Percentiles rank a stretch among this genome's conserved stretches.
Conservation (phyloP, 2,113 vertebrate species). For the Microcebus jonahi region DNA sequence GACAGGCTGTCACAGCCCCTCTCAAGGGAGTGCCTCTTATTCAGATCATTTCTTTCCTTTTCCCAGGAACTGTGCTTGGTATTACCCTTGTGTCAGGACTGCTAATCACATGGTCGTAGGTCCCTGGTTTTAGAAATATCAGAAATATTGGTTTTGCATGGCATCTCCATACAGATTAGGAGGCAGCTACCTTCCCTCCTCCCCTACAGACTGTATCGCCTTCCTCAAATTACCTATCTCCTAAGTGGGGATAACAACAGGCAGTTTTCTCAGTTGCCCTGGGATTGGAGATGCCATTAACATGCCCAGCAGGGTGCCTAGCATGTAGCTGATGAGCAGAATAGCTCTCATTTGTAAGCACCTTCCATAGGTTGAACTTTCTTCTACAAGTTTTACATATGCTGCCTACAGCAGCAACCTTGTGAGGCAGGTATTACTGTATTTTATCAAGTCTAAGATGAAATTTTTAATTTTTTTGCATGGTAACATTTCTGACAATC, state of each 20-base stretch:
- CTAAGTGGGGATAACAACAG: not conserved
- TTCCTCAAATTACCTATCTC: not conserved
- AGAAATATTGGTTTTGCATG: constrained; percentile 5
- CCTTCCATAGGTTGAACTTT: not conserved
- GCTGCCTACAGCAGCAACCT: not conserved
- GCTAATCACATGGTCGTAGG: not conserved
- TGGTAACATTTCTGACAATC: not conserved
- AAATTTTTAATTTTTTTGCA: not conserved
- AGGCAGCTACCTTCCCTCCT: not conserved
- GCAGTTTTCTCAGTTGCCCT: not conserved
- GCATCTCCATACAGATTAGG: not conserved
- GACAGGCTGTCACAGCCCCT: constrained; percentile 23
- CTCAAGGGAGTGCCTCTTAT: constrained; percentile 18
- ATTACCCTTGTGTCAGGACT: not conserved
- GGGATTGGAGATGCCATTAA: not conserved
- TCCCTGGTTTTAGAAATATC: constrained; percentile 25
- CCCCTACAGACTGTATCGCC: not conserved
- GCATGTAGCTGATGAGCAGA: not conserved
- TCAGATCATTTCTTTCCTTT: not conserved
- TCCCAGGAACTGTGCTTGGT: constrained; percentile 57
- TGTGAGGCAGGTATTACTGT: not conserved
- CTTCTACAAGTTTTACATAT: not conserved
- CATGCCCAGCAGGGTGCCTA: not conserved
- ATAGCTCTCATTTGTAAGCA: not conserved
- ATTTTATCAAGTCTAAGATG: not conserved